These are phyloP conservation scores for Drosophila suzukii DNA, from an alignment of 1,140 invertebrate genomes.

Conservation along the genomic window DNA sequence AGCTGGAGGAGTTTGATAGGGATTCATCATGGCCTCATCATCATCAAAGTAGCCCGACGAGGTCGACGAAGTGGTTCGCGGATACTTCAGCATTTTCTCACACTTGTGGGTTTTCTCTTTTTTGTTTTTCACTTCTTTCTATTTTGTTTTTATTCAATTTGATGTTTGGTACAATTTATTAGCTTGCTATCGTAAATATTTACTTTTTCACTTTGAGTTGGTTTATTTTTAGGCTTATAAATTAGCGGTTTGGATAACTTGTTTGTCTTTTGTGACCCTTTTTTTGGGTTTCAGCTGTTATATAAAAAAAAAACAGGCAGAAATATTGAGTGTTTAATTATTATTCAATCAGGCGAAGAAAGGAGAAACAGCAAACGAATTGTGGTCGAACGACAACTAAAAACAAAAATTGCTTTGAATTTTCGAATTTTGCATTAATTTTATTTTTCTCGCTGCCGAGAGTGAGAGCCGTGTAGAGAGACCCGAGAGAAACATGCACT, in stretches of 20 bases:
- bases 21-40: constrained; percentile 74
- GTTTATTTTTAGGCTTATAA: constrained; percentile 23
- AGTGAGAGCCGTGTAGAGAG: constrained; percentile 19
- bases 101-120: constrained; percentile 2
- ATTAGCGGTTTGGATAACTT: constrained; percentile 17
- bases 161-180: constrained; percentile 9
- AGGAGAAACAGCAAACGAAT: constrained; percentile 48
- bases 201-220: constrained; percentile 23
- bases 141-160: constrained; percentile 11
- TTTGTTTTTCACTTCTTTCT: constrained; percentile 1
- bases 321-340: constrained; percentile 59
- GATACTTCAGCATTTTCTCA: constrained; percentile 77
- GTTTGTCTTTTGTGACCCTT: constrained; percentile 15
- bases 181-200: constrained; percentile 20
- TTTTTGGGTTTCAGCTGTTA: constrained; percentile 39
- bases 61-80: constrained; percentile 75
- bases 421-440: constrained; percentile 55
- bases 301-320: constrained; percentile 40
- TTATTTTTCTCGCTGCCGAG: constrained; percentile 18
- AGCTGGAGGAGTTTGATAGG: constrained; percentile 75
- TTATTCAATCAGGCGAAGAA: constrained; percentile 63
- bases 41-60: constrained; percentile 81
- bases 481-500: constrained; percentile 67
- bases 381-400: constrained; percentile 54
- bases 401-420: constrained; percentile 57